phyloP scores from a whole-genome alignment of 2,113 vertebrate genomes.

The Ptilonorhynchus violaceus region DNA sequence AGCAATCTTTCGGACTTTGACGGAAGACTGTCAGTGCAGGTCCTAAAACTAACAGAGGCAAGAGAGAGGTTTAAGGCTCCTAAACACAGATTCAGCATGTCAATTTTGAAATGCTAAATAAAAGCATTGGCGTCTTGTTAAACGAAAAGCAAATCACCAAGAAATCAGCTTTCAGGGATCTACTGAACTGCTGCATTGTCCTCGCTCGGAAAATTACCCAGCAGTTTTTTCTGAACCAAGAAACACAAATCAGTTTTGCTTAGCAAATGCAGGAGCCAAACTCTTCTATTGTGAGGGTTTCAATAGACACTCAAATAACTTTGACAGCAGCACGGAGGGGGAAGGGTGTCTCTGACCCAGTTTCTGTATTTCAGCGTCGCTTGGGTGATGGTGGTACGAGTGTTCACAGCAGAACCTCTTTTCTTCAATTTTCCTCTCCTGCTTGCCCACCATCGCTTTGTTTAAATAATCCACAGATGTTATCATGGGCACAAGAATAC shows the following conservation, averaged over 20 bases:
- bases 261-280: slow-evolving; percentile 37
- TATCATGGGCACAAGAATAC: slow-evolving; percentile 26
- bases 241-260: slow-evolving; percentile 49
- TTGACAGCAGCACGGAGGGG: slow-evolving; percentile 28
- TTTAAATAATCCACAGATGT: slow-evolving; percentile 49
- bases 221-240: slow-evolving; percentile 24
- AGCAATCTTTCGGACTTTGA: background rate
- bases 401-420: slow-evolving; percentile 19
- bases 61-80: background rate
- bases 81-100: background rate
- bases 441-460: slow-evolving; percentile 2
- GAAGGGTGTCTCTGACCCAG: slow-evolving; percentile 60
- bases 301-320: slow-evolving; percentile 63
- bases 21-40: background rate
- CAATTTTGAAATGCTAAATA: background rate
- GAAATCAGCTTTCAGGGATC: slow-evolving; percentile 9
- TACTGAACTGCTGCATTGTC: background rate
- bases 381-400: background rate
- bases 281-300: slow-evolving; percentile 59
- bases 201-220: slow-evolving; percentile 15
- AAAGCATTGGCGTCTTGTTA: background rate
- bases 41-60: background rate
- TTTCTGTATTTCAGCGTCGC: background rate
- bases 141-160: slow-evolving; percentile 4
- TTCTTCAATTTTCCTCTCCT: slow-evolving; percentile 13